Conservation (phyloP, 1,140 invertebrate species). For the Bradysia coprophila region DNA sequence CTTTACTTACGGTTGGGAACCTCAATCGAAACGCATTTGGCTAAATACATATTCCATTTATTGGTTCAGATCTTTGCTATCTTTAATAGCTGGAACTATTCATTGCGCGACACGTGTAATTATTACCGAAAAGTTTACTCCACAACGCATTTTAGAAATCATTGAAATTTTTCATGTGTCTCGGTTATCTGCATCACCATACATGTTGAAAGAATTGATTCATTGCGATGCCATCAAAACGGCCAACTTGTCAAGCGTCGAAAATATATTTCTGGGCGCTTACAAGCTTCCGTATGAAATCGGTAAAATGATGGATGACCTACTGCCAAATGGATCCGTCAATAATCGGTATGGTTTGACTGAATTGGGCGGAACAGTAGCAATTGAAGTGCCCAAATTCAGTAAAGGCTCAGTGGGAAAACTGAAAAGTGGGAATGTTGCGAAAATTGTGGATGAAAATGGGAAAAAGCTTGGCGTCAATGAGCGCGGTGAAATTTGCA, state of each 20-base stretch:
- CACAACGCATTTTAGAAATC: too few species aligned
- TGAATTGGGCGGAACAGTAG: neutral
- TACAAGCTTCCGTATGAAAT: constrained; percentile 7
- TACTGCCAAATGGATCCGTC: constrained; percentile 1
- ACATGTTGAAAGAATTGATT: too few species aligned
- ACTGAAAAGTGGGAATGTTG: constrained; percentile 9
- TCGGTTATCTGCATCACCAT: too few species aligned
- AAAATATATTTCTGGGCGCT: constrained; percentile 17
- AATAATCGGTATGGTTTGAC: neutral
- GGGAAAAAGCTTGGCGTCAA: constrained; percentile 14
- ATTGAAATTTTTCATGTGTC: too few species aligned
- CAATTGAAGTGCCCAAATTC: neutral
- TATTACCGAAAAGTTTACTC: too few species aligned
- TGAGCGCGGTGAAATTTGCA: constrained; percentile 18
- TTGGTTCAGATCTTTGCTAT: too few species aligned
- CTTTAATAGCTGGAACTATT: too few species aligned
- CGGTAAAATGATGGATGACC: constrained; percentile 12
- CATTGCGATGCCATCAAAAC: neutral
- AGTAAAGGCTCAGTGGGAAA: constrained; percentile 1
- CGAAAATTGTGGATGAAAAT: constrained; percentile 25
- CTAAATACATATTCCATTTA: too few species aligned
- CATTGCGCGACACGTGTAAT: too few species aligned
- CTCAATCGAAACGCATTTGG: too few species aligned
- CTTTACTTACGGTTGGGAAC: too few species aligned
- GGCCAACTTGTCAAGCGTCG: constrained; percentile 15